A percentile compares a stretch with the other conserved stretches of the same genome.
These are phyloP conservation scores for Aethes cnicana DNA, from an alignment of 2,888 invertebrate species.

Conservation along the genomic window DNA sequence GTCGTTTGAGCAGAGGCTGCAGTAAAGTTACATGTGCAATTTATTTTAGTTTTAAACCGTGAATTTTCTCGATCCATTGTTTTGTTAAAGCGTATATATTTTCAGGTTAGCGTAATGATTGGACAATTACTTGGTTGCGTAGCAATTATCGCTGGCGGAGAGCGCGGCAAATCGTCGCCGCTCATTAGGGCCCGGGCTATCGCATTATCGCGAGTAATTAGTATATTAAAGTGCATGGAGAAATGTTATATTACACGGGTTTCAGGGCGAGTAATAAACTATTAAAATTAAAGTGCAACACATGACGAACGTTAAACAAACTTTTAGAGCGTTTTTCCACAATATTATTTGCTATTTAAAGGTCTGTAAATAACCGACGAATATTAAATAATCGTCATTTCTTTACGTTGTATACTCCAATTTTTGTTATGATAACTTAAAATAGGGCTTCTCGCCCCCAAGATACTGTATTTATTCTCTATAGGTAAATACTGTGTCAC, in stretches of 20 bases:
- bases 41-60: conserved; percentile 46
- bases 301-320: no score
- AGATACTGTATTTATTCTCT: no score
- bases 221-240: conserved; percentile 35
- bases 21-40: conserved; percentile 24
- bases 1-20: conserved; percentile 3
- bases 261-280: conserved; percentile 22
- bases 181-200: conserved; percentile 67
- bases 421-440: no score
- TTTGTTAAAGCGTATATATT: conserved; percentile 76
- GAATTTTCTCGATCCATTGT: conserved; percentile 71
- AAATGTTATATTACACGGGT: conserved; percentile 30
- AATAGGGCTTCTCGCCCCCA: no score
- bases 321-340: no score
- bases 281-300: conserved; percentile 13
- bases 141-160: conserved; percentile 60
- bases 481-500: no score
- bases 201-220: conserved; percentile 65
- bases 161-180: conserved; percentile 64
- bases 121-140: conserved; percentile 74
- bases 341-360: no score
- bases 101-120: conserved; percentile 80
- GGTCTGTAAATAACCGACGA: no score
- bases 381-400: no score
- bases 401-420: no score